Conservation (phyloP, 2,113 vertebrate genomes). For the Oncorhynchus gorbuscha region DNA sequence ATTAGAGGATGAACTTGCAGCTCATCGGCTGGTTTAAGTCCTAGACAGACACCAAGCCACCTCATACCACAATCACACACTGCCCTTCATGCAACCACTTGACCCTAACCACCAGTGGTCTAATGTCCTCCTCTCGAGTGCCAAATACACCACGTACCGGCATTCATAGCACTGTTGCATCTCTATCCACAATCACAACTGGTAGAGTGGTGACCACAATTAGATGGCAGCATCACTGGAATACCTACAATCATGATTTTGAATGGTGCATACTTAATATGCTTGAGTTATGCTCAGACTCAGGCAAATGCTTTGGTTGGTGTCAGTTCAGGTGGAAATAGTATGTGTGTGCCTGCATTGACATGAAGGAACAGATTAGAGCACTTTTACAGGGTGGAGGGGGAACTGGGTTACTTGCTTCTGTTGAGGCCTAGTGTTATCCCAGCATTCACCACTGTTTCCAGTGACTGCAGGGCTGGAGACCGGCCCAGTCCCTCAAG, state of each 20-base stretch:
- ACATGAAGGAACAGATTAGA: constrained; percentile 2
- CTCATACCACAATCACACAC: constrained; percentile 35
- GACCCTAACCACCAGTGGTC: constrained; percentile 33
- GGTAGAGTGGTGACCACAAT: background rate
- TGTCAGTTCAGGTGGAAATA: background rate
- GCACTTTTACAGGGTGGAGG: background rate
- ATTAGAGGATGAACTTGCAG: constrained; percentile 75
- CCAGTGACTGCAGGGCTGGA: constrained; percentile 62
- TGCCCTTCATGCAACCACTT: constrained; percentile 42
- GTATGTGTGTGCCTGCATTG: constrained; percentile 10
- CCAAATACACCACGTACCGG: no score
- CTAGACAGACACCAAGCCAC: constrained; percentile 40
- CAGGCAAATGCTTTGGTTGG: background rate
- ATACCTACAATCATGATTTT: no score
- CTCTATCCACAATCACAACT: background rate
- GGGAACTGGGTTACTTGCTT: constrained; percentile 19
- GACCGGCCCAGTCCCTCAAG: constrained; percentile 76
- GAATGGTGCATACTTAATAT: no score
- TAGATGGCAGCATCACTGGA: no score
- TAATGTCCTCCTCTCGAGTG: no score
- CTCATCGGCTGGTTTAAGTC: constrained; percentile 65
- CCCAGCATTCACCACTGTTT: constrained; percentile 57
- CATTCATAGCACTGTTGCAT: background rate
- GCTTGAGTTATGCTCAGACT: background rate
- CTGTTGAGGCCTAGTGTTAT: constrained; percentile 66